These are phyloP conservation scores for Andrena fulva DNA, from an alignment of 2,888 invertebrate genomes.

Conservation along the genomic window DNA sequence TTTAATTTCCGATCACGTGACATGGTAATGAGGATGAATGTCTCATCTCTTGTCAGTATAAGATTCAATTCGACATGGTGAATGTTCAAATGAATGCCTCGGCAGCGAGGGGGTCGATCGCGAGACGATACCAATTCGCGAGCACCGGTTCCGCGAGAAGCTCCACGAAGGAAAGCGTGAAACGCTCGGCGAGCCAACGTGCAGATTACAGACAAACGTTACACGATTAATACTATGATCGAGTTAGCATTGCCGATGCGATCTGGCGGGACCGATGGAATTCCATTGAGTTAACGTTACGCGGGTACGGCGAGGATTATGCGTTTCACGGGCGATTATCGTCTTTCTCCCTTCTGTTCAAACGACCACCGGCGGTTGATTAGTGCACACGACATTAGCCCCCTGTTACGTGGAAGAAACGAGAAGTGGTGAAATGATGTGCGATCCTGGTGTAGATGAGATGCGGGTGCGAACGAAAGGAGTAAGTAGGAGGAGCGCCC, in stretches of 20 bases:
- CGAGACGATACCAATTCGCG: too few species aligned
- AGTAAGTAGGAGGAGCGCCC: slow-evolving; percentile 36
- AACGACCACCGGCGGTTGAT: slow-evolving; percentile 24
- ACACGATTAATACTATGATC: slow-evolving; percentile 73
- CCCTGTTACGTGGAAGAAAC: slow-evolving; percentile 48
- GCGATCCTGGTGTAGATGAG: slow-evolving; percentile 19
- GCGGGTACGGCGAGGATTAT: slow-evolving; percentile 5
- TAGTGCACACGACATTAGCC: slow-evolving; percentile 38
- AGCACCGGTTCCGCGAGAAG: not conserved
- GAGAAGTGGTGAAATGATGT: slow-evolving; percentile 5
- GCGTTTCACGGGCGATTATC: not conserved
- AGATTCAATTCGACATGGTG: too few species aligned
- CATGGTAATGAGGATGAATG: too few species aligned
- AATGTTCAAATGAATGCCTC: too few species aligned
- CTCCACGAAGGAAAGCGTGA: slow-evolving; percentile 1
- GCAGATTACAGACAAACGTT: slow-evolving; percentile 46
- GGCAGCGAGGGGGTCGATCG: too few species aligned
- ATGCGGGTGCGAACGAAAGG: slow-evolving; percentile 27
- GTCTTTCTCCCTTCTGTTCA: not conserved
- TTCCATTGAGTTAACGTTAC: not conserved
- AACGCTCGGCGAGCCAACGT: slow-evolving; percentile 28
- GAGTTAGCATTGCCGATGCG: slow-evolving; percentile 84
- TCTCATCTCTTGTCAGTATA: too few species aligned
- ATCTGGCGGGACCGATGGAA: slow-evolving; percentile 72
- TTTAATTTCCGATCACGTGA: too few species aligned